Base-by-base conservation (phyloP, 2,113 vertebrate genomes). In the Tyrannus savana region DNA sequence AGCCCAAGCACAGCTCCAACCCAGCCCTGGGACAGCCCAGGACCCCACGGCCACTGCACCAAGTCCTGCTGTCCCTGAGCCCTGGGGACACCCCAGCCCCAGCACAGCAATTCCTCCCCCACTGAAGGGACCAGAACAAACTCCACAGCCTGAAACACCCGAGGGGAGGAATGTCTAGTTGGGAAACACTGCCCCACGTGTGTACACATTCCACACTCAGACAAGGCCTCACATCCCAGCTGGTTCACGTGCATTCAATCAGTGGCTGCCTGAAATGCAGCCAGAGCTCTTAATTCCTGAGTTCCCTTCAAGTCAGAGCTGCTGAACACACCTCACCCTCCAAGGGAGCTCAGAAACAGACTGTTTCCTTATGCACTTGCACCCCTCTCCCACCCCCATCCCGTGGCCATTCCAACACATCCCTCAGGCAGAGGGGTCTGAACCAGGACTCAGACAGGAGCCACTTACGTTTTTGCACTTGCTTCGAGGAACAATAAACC, bases 391-490 rank as follows among this genome's bases (percentile, higher is more conserved):
- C 47, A 12, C 0, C 24, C n/a, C 71, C 14, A 73, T 16, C 13
- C 58, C 17, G 9, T 1, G 10, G 53, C 84, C 78, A 10, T 19
- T 33, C 35, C 42, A n/a, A 7, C 3, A 21, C 1, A 28, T 3
- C 49, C 47, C 77, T 24, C 9, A 37, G 69, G 62, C 58, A 86
- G 28, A 72, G 6, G 53, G 19, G 50, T 5, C 6, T 6, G 24
- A 78, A 18, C 5, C 27, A 14, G 37, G 37, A 37, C 37, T 37
- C 7, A 75, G 46, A 33, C 8, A 62, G 10, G 59, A 53, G 50
- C 27, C 63, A 99, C 99, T 99, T 98, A 99, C 99, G 99, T 99
- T 98, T 99, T 99, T 90, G 99, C 99, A 92, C 99, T 99, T 95
- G 99, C 99, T 98, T 99, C 99, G 73, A 99, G 98, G 96, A 99